Evolutionary conservation across 1,140 invertebrate species (phyloP).

Genomic region (Philotrypesis tridentata): DNA sequence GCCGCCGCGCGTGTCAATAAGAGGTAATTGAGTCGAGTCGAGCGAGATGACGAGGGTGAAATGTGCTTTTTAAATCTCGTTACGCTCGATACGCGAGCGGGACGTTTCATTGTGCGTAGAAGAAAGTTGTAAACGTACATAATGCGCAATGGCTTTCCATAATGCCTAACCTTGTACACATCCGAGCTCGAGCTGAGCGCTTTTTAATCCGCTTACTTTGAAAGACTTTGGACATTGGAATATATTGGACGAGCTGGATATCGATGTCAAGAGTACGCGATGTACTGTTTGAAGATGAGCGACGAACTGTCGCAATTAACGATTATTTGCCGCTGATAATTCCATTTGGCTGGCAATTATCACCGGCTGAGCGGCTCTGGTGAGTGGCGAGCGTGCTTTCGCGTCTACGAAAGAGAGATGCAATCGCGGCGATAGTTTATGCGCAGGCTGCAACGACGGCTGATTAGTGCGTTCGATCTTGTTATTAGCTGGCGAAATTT

Average conservation of each 20-base stretch:
- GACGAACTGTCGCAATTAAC: too few species aligned
- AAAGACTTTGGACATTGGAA: too few species aligned
- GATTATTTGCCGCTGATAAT: too few species aligned
- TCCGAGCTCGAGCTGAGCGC: too few species aligned
- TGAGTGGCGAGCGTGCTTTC: not conserved
- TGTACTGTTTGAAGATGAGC: too few species aligned
- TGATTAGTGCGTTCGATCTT: conserved; percentile 43
- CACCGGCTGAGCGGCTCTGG: too few species aligned
- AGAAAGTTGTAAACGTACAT: not conserved
- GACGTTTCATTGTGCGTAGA: not conserved
- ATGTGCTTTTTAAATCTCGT: not conserved
- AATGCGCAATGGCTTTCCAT: not conserved
- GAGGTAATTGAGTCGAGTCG: conserved; percentile 19
- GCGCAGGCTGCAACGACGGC: not conserved
- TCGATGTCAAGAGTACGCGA: not conserved
- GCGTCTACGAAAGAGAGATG: not conserved
- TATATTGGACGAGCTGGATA: too few species aligned
- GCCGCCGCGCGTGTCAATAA: conserved; percentile 5
- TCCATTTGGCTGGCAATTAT: too few species aligned
- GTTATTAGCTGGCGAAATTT: conserved; percentile 43
- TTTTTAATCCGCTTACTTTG: not conserved
- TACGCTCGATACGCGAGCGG: too few species aligned
- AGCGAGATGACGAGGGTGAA: not conserved
- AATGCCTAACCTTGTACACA: not conserved
- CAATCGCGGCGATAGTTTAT: not conserved